phyloP scores from a whole-genome alignment of 1,140 invertebrate species.

The Aphis craccivora region DNA sequence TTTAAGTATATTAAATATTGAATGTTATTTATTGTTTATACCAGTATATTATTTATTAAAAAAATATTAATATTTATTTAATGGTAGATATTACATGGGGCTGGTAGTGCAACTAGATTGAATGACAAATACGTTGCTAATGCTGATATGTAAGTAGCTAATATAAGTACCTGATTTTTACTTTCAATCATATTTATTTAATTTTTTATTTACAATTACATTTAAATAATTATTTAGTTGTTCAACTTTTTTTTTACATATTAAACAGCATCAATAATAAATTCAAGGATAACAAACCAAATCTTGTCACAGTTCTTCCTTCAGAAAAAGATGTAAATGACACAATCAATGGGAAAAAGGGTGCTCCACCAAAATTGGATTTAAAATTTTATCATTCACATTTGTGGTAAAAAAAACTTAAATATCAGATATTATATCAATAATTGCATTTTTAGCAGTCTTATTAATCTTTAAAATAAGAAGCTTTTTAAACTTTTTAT shows the following conservation, averaged over 20 bases:
- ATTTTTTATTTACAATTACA: not conserved
- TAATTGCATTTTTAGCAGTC: conserved; percentile 33
- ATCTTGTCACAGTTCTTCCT: conserved; percentile 54
- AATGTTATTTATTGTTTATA: not conserved
- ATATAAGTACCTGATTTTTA: not conserved
- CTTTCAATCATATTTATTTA: not conserved
- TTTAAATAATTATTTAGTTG: not conserved
- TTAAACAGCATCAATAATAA: conserved; percentile 48
- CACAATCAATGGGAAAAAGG: conserved; percentile 35
- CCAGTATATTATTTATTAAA: not conserved
- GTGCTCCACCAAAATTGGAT: conserved; percentile 49
- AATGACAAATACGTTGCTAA: conserved; percentile 55
- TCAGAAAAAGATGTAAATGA: conserved; percentile 44
- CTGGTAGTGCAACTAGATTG: conserved; percentile 35
- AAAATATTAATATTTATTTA: not conserved
- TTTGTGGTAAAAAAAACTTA: conserved; percentile 49
- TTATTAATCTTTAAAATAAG: not conserved
- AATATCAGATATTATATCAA: conserved; percentile 37
- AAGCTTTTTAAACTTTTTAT: conserved; percentile 38
- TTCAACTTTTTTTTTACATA: not conserved
- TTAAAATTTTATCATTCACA: conserved; percentile 55
- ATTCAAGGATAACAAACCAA: conserved; percentile 51
- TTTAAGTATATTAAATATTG: not conserved
- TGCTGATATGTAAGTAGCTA: conserved; percentile 51
- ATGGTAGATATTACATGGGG: conserved; percentile 45